These are phyloP conservation scores for Pseudococcus longispinus DNA, from an alignment of 2,888 invertebrate species.

Conservation along the genomic window DNA sequence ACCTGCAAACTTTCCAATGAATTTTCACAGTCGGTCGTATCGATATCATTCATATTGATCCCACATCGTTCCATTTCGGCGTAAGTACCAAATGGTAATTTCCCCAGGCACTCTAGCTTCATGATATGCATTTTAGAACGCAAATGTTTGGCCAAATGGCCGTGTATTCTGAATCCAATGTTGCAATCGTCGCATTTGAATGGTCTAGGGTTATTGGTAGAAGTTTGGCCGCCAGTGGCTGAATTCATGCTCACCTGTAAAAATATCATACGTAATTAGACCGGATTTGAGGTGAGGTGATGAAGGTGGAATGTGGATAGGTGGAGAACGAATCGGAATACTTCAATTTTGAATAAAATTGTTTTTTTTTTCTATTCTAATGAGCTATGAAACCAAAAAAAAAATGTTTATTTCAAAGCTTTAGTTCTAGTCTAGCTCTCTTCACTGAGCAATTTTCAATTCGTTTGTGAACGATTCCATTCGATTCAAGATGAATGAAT, in stretches of 20 bases:
- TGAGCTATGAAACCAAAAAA: too few relatives aligned
- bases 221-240: slow-evolving; percentile 81
- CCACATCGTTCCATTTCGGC: slow-evolving; percentile 92
- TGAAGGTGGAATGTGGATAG: too few relatives aligned
- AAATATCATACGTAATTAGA: not conserved
- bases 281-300: not conserved
- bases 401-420: too few relatives aligned
- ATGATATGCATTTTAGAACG: slow-evolving; percentile 96
- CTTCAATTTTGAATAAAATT: too few relatives aligned
- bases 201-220: slow-evolving; percentile 90
- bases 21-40: slow-evolving; percentile 95
- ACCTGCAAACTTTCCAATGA: slow-evolving; percentile 86
- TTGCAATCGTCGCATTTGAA: slow-evolving; percentile 96
- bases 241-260: slow-evolving; percentile 76
- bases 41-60: slow-evolving; percentile 89
- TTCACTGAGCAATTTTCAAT: too few relatives aligned
- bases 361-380: too few relatives aligned
- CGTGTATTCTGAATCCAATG: slow-evolving; percentile 94
- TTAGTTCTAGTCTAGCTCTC: too few relatives aligned
- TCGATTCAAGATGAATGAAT: too few relatives aligned
- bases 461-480: too few relatives aligned
- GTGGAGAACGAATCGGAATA: too few relatives aligned
- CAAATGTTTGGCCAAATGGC: slow-evolving; percentile 95
- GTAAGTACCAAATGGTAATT: slow-evolving; percentile 91
- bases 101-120: slow-evolving; percentile 89